Evolutionary conservation across 2,888 invertebrate genomes (phyloP).

Genomic region (Incurvaria masculella): DNA sequence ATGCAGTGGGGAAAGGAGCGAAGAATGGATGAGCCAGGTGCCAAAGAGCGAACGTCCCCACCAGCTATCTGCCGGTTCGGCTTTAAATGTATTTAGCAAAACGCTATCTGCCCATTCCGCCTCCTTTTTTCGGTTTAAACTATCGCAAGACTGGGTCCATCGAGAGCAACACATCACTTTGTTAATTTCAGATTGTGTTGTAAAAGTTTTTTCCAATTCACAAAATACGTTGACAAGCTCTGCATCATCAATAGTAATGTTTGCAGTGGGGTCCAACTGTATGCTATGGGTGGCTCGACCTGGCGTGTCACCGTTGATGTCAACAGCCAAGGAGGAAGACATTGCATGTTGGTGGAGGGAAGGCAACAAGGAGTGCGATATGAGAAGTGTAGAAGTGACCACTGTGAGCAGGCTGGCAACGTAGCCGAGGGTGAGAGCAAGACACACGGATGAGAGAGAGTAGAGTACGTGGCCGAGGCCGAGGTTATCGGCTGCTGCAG

Average conservation of each 20-base stretch:
- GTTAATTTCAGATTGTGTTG: slow-evolving; percentile 3
- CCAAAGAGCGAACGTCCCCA: slow-evolving; percentile 31
- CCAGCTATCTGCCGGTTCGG: slow-evolving; percentile 29
- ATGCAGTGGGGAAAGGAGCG: slow-evolving; percentile 35
- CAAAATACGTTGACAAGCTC: slow-evolving; percentile 13
- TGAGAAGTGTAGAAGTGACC: slow-evolving; percentile 52
- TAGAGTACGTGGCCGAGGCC: slow-evolving; percentile 47
- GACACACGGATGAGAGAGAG: slow-evolving; percentile 48
- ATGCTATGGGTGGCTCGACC: slow-evolving; percentile 4
- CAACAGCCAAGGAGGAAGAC: slow-evolving; percentile 21
- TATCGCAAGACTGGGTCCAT: slow-evolving; percentile 27
- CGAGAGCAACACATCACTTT: slow-evolving; percentile 29
- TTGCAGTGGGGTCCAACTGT: slow-evolving; percentile 6
- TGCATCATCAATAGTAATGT: slow-evolving; percentile 17
- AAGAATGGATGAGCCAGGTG: slow-evolving; percentile 37
- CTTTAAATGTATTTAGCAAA: slow-evolving; percentile 21
- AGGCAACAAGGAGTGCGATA: slow-evolving; percentile 23
- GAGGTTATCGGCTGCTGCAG: slow-evolving; percentile 47
- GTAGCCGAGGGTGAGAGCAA: slow-evolving; percentile 60
- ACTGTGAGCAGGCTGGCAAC: slow-evolving; percentile 58
- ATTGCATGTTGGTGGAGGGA: slow-evolving; percentile 14
- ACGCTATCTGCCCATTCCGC: slow-evolving; percentile 24
- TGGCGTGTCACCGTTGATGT: slow-evolving; percentile 17
- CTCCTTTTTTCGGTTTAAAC: slow-evolving; percentile 11
- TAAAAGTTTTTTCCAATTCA: background rate